These are phyloP conservation scores for Ispidina picta DNA, from an alignment of 2,797 vertebrate species.

Conservation along the genomic window DNA sequence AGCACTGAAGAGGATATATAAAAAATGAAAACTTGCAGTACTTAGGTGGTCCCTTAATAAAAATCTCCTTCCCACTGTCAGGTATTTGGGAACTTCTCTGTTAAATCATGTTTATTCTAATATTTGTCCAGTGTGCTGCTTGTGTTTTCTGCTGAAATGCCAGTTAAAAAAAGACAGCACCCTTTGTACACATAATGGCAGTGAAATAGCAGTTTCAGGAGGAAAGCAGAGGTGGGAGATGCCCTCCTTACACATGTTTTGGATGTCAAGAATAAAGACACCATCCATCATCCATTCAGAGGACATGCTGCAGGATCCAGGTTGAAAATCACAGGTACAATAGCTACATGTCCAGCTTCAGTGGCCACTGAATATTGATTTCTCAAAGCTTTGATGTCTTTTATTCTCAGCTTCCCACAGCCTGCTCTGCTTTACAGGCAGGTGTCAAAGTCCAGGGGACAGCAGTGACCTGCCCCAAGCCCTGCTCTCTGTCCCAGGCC, in stretches of 20 bases:
- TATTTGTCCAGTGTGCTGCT: neutral
- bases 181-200: neutral
- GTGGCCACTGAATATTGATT: neutral
- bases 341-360: neutral
- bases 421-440: neutral
- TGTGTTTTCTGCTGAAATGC: neutral
- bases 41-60: neutral
- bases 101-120: neutral
- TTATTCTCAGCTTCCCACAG: neutral
- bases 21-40: neutral
- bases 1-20: neutral
- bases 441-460: neutral
- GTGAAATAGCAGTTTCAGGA: neutral
- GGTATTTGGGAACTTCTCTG: neutral
- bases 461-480: neutral
- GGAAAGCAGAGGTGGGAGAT: neutral
- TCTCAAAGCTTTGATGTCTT: neutral
- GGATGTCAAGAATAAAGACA: neutral
- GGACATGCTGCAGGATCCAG: neutral
- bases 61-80: neutral
- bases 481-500: neutral
- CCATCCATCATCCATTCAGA: neutral
- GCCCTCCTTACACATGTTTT: neutral
- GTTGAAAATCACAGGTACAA: neutral
- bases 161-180: neutral